Evolutionary conservation across 2,888 invertebrate genomes (phyloP), one percentile per base, ranked within the genome.

Genomic region (Macaria notata): DNA sequence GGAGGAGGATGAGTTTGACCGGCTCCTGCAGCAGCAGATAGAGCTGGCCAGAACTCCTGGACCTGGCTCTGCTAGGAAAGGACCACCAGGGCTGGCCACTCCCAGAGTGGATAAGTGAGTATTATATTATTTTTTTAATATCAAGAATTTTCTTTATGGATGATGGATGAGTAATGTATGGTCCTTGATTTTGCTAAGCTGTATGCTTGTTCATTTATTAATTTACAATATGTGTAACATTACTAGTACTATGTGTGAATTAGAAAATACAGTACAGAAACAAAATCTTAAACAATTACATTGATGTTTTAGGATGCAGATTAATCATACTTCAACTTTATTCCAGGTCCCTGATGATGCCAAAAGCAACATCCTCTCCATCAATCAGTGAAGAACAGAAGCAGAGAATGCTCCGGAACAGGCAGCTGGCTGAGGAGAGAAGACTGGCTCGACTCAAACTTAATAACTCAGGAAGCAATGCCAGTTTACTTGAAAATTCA

Each of bases 341-440:
- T 19, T 36, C n/a, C 73, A 90, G 89, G 57, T 70, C 81, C 45
- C 69, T 79, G 9, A 67, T 69, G 45, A 77, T 81, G 73, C 85
- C 85, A 2, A 89, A 86, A 78, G 84, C 79, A 3, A 80, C 82
- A n/a, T 86, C 88, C n/a, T 91, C 89, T 0, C 88, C 88, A 0
- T 89, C 89, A 4, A 89, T 91, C 46, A 91, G 78, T 41, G 92
- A 94, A 1, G 96, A 95, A 62, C 94, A 95, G 71, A 92, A 92
- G 66, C 93, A 95, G 51, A 92, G 94, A 71, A 94, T 96, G 82
- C 92, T 95, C 31, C 92, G 92, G 65, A 96, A 96, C 73, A 92
- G 94, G 50, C 88, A 90, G 68, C 63, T 94, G 46, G 95, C 95
- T 0, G 92, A 94, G 79, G 94, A 95, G 73, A 90, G 93, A 62